phyloP scores from a whole-genome alignment of 2,797 vertebrate genomes.

The Cheirogaleus major region DNA sequence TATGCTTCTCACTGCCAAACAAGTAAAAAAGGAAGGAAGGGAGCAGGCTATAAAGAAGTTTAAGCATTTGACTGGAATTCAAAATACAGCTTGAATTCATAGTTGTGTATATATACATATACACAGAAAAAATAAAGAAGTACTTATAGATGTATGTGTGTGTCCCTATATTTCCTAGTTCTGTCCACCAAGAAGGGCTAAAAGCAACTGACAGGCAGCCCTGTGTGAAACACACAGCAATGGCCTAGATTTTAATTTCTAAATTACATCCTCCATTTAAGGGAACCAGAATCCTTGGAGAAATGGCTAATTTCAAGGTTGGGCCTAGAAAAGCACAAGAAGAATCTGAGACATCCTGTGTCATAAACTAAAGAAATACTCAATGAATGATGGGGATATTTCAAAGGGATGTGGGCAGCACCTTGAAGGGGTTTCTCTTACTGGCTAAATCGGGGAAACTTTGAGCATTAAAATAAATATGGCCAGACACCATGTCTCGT shows the following conservation, averaged over 20 bases:
- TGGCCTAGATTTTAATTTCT: neutral
- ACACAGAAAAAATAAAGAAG: neutral
- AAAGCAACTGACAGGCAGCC: neutral
- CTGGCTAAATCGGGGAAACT: neutral
- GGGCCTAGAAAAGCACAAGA: neutral
- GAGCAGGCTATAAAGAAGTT: neutral
- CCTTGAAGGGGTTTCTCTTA: neutral
- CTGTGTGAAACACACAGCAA: neutral
- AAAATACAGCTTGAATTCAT: neutral
- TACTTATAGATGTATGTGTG: neutral
- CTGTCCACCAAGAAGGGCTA: neutral
- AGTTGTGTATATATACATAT: neutral
- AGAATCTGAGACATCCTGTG: conserved; percentile 24
- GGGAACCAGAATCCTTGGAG: neutral
- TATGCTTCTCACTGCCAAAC: neutral
- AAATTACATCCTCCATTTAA: neutral
- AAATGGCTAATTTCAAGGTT: neutral
- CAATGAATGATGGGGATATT: neutral
- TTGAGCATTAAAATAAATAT: neutral
- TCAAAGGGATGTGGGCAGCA: neutral
- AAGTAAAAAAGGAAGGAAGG: neutral
- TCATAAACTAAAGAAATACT: conserved; percentile 14
- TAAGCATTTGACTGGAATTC: neutral
- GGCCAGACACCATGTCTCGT: too few species aligned
- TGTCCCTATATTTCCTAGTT: neutral